Base-by-base conservation (phyloP, 2,888 invertebrate genomes). In the Catocala nupta region DNA sequence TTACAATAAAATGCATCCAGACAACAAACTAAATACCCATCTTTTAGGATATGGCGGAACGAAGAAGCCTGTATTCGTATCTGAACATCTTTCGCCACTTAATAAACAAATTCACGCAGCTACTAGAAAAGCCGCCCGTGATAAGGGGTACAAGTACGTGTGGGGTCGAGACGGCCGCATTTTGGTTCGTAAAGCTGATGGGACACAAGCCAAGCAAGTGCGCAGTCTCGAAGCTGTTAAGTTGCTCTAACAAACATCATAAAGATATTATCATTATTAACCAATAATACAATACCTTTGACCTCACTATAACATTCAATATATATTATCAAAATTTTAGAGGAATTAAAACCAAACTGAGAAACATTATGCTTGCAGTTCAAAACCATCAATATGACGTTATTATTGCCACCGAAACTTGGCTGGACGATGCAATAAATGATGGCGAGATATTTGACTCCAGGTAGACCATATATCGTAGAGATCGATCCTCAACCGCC, bases 21-120 rank as follows among this genome's bases (percentile, higher is more conserved):
- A 44, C 39, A 10, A 5, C 39, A 39, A 39, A 10, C 39, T 39
- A 1, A 39, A 39, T 10, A 1, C 39, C 1, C 39, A 39, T 39
- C 5, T 39, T 10, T 39, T 39, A 39, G 39, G 5, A 7, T 39
- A 39, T 10, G 39, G 9, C 7, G 39, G 39, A 9, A 7, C 39
- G 1, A 39, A 39, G 10, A 39, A 39, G 39, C 5, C 44, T 5
- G 13, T 61, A 36, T 55, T 49, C 3, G 39, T 56, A 2, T 62
- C 51, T 11, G 51, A 51, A 44, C 50, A 48, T 10, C 16, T 48
- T 6, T 62, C 56, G 8, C 63, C 57, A 5, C 34, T 57, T 2
- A 57, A 63, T 3, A 57, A 63, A 33, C 5, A 44, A 44, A 50
- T 53, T 0, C 53, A 65, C 33, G 57, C 49, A 11, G 10, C 11